Evolutionary conservation across 1,140 invertebrate genomes (phyloP).

Genomic region (Drosophila guanche): DNA sequence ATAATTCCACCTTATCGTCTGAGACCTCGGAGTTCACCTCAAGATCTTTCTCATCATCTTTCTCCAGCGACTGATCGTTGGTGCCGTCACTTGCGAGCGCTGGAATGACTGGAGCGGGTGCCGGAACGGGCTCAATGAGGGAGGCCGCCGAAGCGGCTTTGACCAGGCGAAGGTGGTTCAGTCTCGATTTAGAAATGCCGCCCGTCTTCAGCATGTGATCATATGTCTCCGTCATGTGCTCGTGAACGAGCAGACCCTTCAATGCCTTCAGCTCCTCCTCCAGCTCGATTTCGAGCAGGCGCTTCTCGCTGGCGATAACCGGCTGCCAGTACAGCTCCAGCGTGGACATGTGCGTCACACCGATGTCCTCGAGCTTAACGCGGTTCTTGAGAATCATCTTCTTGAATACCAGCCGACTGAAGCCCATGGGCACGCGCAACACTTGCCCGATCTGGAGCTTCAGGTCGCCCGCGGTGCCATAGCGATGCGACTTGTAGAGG

Average conservation of each 20-base stretch:
- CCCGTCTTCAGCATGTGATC: conserved; percentile 20
- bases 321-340: conserved; percentile 63
- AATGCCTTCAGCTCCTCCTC: conserved; percentile 50
- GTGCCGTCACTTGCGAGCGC: no score
- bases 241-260: background rate
- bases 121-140: no score
- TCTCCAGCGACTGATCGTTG: background rate
- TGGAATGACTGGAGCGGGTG: no score
- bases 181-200: background rate
- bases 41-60: no score
- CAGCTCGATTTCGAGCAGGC: conserved; percentile 54
- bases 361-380: conserved; percentile 52
- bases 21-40: no score
- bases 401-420: conserved; percentile 63
- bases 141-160: no score
- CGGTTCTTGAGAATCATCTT: conserved; percentile 46
- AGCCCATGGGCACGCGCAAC: conserved; percentile 63
- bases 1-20: no score
- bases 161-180: no score
- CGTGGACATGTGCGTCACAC: conserved; percentile 58
- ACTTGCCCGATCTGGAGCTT: conserved; percentile 55
- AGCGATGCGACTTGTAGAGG: conserved; percentile 61
- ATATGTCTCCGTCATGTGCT: conserved; percentile 12
- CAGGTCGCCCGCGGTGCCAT: conserved; percentile 44
- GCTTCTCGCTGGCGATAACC: conserved; percentile 52